A percentile compares a stretch with the other conserved stretches of the same genome.
phyloP scores from a whole-genome alignment of 2,113 vertebrate species.

The Polypterus bichir region DNA sequence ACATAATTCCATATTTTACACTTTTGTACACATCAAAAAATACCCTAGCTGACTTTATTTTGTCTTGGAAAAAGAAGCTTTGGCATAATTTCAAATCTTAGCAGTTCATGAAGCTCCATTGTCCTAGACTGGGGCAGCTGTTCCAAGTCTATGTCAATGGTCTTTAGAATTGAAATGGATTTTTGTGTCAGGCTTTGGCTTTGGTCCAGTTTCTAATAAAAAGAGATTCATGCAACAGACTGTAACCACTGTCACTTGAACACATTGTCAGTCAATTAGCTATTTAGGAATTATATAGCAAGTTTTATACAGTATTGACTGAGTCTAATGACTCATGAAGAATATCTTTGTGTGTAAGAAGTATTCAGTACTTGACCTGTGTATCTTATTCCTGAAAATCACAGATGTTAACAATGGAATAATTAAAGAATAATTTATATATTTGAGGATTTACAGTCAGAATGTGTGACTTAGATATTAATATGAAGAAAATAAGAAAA shows the following conservation, averaged over 20 bases:
- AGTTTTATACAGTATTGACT: no score
- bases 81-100: constrained; percentile 1
- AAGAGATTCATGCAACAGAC: constrained; percentile 11
- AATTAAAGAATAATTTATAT: no score
- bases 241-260: constrained; percentile 1
- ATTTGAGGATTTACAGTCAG: no score
- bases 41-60: no score
- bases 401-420: no score
- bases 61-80: no score
- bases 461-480: no score
- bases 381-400: background rate
- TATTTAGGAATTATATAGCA: constrained; percentile 8
- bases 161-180: constrained; percentile 6
- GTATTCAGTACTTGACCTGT: background rate
- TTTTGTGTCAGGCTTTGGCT: constrained; percentile 7
- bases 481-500: no score
- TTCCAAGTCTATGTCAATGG: constrained; percentile 8
- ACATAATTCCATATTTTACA: no score
- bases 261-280: constrained; percentile 14
- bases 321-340: no score
- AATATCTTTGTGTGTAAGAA: background rate
- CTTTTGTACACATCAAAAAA: no score
- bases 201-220: constrained; percentile 1
- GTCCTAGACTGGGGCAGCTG: constrained; percentile 7
- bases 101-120: background rate